Evolutionary conservation across 1,140 invertebrate genomes (phyloP).

Genomic region (Sinella curviseta): DNA sequence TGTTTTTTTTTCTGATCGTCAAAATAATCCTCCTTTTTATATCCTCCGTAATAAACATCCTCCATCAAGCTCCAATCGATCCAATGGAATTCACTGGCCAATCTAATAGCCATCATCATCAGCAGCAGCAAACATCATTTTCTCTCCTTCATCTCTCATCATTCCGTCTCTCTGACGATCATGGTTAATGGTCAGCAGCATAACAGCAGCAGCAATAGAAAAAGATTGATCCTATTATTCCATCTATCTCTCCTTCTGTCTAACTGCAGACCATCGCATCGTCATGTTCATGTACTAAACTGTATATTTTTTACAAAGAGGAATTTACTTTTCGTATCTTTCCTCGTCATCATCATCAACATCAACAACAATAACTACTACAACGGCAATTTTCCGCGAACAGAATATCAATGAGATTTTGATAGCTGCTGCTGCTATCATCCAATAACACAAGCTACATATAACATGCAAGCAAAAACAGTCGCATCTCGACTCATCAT

Average conservation of each 20-base stretch:
- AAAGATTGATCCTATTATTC: background rate
- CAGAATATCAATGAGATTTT: slow-evolving; percentile 46
- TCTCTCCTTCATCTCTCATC: background rate
- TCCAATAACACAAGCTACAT: no score
- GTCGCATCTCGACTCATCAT: no score
- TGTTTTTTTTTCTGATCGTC: no score
- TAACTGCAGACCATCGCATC: background rate
- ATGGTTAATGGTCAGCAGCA: background rate
- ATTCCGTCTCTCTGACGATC: no score
- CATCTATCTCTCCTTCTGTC: background rate
- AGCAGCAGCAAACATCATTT: background rate
- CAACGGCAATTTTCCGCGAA: slow-evolving; percentile 46
- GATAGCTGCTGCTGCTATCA: background rate
- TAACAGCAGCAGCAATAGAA: no score
- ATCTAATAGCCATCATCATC: background rate
- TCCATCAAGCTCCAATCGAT: no score
- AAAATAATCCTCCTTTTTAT: no score
- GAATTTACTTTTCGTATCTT: background rate
- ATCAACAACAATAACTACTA: background rate
- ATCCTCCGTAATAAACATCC: no score
- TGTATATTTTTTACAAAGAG: background rate
- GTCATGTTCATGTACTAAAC: background rate
- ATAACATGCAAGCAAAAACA: no score
- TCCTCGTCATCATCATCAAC: slow-evolving; percentile 9
- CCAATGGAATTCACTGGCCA: no score